phyloP scores from a whole-genome alignment of 1,140 invertebrate species.

The Anastrepha ludens region DNA sequence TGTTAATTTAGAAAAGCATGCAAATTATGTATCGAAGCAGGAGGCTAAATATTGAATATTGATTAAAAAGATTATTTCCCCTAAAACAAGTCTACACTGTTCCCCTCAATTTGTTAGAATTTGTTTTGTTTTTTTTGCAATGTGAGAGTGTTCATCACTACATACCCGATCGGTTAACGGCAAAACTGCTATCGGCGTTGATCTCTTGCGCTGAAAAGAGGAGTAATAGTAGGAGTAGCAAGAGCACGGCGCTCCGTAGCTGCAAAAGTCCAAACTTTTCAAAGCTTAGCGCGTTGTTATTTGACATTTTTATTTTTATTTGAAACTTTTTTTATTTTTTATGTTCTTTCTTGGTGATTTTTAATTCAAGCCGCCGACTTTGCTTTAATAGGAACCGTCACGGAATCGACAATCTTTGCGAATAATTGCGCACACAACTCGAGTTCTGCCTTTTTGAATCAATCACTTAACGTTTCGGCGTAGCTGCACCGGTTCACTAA shows the following conservation, averaged over 20 bases:
- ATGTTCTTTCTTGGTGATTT: not conserved
- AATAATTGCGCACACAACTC: not conserved
- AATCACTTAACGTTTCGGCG: not conserved
- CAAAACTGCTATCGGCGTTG: not conserved
- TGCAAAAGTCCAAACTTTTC: not conserved
- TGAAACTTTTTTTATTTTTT: not conserved
- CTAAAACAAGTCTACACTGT: no score
- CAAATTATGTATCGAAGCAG: no score
- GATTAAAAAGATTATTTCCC: no score
- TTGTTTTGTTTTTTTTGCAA: no score
- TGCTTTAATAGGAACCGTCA: not conserved
- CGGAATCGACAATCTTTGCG: not conserved
- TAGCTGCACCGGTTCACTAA: not conserved
- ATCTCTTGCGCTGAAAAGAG: not conserved
- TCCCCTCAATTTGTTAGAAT: no score
- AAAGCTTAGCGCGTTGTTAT: not conserved
- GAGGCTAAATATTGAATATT: no score
- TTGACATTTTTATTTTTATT: not conserved
- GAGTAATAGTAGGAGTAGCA: not conserved
- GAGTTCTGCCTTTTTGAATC: not conserved
- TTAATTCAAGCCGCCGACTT: not conserved
- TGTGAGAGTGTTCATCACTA: no score
- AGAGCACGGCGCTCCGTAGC: not conserved
- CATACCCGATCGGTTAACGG: not conserved
- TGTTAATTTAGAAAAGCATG: no score